Percentiles rank a stretch among this genome's conserved stretches.
These are phyloP conservation scores for Jaculus jaculus DNA, from an alignment of 2,113 vertebrate species.

Conservation along the genomic window DNA sequence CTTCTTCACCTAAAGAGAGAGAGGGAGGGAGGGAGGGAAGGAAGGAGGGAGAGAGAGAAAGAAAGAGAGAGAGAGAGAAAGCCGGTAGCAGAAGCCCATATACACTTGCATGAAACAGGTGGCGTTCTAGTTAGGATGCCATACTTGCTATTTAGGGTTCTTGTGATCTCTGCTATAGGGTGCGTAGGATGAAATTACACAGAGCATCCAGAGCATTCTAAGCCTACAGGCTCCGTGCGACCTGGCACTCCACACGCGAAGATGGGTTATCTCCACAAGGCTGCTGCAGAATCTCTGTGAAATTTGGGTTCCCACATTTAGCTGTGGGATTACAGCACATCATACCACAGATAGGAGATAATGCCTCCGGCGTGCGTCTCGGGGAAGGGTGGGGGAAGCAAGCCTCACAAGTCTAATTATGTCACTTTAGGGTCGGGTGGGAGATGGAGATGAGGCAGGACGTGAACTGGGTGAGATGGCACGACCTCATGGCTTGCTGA, in stretches of 20 bases:
- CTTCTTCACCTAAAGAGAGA: not conserved
- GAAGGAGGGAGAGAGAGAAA: not conserved
- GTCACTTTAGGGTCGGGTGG: conserved; percentile 13
- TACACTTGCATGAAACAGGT: conserved; percentile 77
- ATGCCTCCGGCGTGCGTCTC: conserved; percentile 59
- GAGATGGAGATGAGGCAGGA: conserved; percentile 47
- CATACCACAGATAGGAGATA: conserved; percentile 87
- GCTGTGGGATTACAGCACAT: conserved; percentile 67
- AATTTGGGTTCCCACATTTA: conserved; percentile 83
- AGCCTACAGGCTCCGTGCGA: conserved; percentile 78
- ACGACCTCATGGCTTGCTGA: conserved; percentile 55
- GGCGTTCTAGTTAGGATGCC: conserved; percentile 82
- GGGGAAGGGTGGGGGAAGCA: conserved; percentile 3
- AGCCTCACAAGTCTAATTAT: conserved; percentile 55
- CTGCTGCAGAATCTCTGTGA: conserved; percentile 67
- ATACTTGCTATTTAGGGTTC: conserved; percentile 82
- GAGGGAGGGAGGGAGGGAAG: not conserved
- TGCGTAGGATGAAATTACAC: conserved; percentile 82
- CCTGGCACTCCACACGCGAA: conserved; percentile 76
- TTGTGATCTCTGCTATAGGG: conserved; percentile 85
- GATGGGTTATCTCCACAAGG: conserved; percentile 80
- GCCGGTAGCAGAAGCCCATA: conserved; percentile 80
- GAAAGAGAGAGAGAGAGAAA: conserved; percentile 39
- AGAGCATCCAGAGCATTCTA: conserved; percentile 79
- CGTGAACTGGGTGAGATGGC: not conserved